A percentile compares a stretch with the other conserved stretches of the same genome.
Conservation (phyloP, 2,113 vertebrate species). For the Callithrix jacchus region DNA sequence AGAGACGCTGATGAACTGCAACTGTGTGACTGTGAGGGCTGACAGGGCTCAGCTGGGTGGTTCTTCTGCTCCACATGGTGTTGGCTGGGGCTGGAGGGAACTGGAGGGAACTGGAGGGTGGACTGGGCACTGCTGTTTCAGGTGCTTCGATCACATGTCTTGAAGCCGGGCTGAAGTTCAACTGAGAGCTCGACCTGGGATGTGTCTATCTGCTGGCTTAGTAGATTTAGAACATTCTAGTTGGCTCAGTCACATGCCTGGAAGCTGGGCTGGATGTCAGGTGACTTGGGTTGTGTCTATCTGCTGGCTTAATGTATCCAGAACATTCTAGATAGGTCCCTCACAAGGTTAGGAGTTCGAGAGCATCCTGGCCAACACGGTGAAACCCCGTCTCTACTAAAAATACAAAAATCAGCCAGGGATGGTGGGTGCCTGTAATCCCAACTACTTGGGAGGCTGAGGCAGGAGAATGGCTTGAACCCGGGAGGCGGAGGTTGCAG, state of each 20-base stretch:
- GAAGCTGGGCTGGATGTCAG: neutral
- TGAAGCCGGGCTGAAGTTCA: neutral
- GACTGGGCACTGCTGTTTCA: rapidly evolving
- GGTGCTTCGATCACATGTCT: neutral
- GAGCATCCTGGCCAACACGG: no score
- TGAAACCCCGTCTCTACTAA: no score
- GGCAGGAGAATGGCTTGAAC: no score
- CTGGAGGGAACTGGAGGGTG: neutral
- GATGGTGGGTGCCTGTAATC: no score
- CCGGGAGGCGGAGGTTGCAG: no score
- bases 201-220: no score
- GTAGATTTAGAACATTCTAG: neutral
- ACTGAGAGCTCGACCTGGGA: no score
- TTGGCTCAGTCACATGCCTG: neutral
- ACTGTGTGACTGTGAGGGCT: neutral
- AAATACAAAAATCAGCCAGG: no score
- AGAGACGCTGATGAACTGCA: rapidly evolving
- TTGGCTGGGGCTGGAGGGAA: no score
- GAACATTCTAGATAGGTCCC: neutral
- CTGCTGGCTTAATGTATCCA: neutral
- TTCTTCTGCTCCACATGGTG: rapidly evolving
- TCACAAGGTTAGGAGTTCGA: neutral
- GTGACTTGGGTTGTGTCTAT: neutral
- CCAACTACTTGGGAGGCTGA: no score
- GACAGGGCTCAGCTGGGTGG: rapidly evolving